Base-by-base conservation (phyloP, 2,113 vertebrate genomes). In the Caranx ignobilis region DNA sequence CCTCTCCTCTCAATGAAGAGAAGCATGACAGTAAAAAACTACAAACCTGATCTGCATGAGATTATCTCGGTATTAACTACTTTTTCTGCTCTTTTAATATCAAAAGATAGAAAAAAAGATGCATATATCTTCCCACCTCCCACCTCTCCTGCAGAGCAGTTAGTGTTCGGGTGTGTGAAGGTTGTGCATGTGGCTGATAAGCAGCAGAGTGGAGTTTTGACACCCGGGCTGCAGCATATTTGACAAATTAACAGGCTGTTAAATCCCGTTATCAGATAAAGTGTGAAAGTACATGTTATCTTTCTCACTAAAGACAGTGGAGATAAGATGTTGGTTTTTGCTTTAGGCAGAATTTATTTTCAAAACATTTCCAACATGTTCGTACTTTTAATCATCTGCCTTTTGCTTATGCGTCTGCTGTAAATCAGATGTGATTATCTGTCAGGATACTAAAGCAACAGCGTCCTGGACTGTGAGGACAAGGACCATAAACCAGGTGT, bases 131-230 rank as follows among this genome's bases (percentile, higher is more conserved):
- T 3, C 19, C 18, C 31, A 15, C 15, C 35, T 52, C 18, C 5
- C 63, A 60, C 55, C 47, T 75, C 35, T 19, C 19, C 35, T 71
- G 21, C 60, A 72, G 52, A 66, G 19, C 6, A 35, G 48, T 37
- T 37, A 45, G 37, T 37, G 19, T 32, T 48, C 31, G 13, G 2
- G 12, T 70, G 52, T 71, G 66, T 48, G 13, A 37, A 11, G 11
- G 1, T 16, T 52, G 47, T 60, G 70, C 3, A 16, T 60, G 34
- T 65, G 35, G 61, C 60, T 39, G 21, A 43, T 41, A 34, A 57
- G 18, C 37, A 55, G 37, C 15, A 67, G 32, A 60, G 54, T 2
- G 18, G 31, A 31, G 39, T 39, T 66, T 73, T 37, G 31, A 69
- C 41, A 59, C n/a, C 6, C 1, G 6, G 15, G 11, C 31, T 52